Base-by-base conservation (phyloP, 1,140 invertebrate species). In the Pogonognathellus flavescens region DNA sequence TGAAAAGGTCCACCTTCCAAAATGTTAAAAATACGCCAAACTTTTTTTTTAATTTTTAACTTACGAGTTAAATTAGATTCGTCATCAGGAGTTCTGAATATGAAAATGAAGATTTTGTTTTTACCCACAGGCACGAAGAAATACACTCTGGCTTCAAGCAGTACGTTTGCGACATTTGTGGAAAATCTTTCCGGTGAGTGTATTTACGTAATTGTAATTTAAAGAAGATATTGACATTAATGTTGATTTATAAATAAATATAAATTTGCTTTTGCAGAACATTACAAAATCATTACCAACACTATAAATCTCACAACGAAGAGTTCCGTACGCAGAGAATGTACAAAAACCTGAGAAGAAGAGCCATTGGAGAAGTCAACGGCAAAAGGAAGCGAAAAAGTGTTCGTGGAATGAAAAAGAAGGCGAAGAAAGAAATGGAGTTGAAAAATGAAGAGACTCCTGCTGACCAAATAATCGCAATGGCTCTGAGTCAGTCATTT, bases 121-220 rank as follows among this genome's bases (percentile, higher is more conserved):
- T 57, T 7, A 49, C 0, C n/a, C n/a, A n/a, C 13, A 76, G 70
- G 16, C 70, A 76, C 14, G 70, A 76, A 50, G 70, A 76, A 50
- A 76, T 76, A 49, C 70, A 76, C 70, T 76, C 70, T 11, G 70
- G 70, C 2, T 76, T 76, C 49, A 76, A 76, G 7, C 31, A 76
- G 41, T 76, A 76, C 31, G 49, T 76, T 2, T 76, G 70, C n/a
- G 70, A 76, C 16, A 50, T 76, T 50, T 76, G 70, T 50, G 70
- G 70, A 18, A 76, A 76, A 50, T 16, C 31, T 0, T 76, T 76
- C n/a, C 1, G 31, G 31, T 41, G 1, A 41, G 31, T 41, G n/a
- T n/a, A n/a, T n/a, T n/a, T n/a, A n/a, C n/a, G n/a, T n/a, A n/a
- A n/a, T n/a, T n/a, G n/a, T n/a, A n/a, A n/a, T n/a, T n/a, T n/a